Evolutionary conservation across 2,888 invertebrate species (phyloP).

Genomic region (Dolichopus griseipennis): DNA sequence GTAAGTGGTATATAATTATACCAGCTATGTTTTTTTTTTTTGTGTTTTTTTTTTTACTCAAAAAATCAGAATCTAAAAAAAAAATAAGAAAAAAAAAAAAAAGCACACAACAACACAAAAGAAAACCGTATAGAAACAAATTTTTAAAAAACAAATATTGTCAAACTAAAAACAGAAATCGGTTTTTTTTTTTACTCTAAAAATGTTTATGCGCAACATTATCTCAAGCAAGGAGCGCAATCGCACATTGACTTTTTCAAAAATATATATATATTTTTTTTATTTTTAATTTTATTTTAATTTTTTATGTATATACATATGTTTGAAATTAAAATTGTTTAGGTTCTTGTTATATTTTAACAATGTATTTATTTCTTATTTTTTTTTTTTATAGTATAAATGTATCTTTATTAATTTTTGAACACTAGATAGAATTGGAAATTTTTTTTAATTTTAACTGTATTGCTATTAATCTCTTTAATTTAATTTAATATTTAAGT

Average conservation of each 20-base stretch:
- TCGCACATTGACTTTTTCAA: not conserved
- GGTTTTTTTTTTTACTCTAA: not conserved
- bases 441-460: too few species aligned
- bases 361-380: too few species aligned
- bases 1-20: conserved; percentile 6
- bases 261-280: too few species aligned
- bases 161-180: conserved; percentile 5
- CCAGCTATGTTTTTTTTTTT: not conserved
- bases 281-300: not conserved
- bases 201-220: not conserved
- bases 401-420: too few species aligned
- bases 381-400: too few species aligned
- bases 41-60: too few species aligned
- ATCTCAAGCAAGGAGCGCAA: conserved; percentile 5
- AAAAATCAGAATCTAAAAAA: too few species aligned
- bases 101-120: not conserved
- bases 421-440: too few species aligned
- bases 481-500: too few species aligned
- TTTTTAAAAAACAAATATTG: not conserved
- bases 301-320: not conserved
- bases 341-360: not conserved
- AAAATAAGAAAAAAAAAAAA: too few species aligned
- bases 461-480: too few species aligned
- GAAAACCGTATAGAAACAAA: not conserved
- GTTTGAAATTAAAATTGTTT: not conserved